phyloP scores from a whole-genome alignment of 2,113 vertebrate species.

The Brachypodius melanocephalos region DNA sequence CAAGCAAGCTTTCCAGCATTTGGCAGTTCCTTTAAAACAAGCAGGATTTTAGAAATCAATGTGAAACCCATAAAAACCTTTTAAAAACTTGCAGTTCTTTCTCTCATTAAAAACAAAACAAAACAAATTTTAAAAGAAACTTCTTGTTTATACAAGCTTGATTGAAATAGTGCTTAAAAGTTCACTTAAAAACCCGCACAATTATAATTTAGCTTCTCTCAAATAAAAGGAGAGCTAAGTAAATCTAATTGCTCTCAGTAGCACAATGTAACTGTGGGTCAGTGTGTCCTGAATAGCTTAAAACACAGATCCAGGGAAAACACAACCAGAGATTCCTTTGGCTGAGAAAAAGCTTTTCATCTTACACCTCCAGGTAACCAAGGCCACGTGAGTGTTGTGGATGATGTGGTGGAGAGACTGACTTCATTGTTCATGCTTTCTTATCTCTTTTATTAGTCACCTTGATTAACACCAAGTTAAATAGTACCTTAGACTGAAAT shows the following conservation, averaged over 20 bases:
- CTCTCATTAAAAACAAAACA: not conserved
- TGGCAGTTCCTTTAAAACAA: not conserved
- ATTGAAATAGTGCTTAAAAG: not conserved
- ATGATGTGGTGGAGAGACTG: not conserved
- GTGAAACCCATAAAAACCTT: not conserved
- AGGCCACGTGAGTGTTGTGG: not conserved
- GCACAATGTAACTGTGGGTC: not conserved
- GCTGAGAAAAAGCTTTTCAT: not conserved
- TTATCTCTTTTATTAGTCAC: conserved; percentile 7
- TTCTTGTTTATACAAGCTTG: not conserved
- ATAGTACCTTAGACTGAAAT: not conserved
- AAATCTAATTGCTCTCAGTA: not conserved
- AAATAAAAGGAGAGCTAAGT: not conserved
- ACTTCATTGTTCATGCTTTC: not conserved
- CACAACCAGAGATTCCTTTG: not conserved
- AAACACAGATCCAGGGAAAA: not conserved
- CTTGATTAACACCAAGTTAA: not conserved
- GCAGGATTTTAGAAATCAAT: not conserved
- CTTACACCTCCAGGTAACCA: not conserved
- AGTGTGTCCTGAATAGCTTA: not conserved
- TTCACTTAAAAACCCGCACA: not conserved
- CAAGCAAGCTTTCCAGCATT: not conserved
- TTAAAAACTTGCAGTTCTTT: not conserved
- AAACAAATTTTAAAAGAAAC: not conserved
- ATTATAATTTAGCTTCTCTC: not conserved